phyloP scores from a whole-genome alignment of 2,888 invertebrate genomes.

The Tipula vernalis region DNA sequence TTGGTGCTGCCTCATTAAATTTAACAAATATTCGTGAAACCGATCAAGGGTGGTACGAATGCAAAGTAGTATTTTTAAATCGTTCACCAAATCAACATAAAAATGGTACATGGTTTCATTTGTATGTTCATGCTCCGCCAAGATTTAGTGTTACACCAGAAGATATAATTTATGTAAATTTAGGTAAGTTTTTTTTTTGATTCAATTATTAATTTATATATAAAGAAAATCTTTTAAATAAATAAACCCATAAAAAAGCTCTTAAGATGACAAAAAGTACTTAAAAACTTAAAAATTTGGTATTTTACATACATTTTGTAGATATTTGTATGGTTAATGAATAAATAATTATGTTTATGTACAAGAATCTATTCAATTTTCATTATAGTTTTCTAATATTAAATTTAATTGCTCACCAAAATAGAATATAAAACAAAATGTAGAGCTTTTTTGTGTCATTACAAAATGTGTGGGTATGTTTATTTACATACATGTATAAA shows the following conservation, averaged over 20 bases:
- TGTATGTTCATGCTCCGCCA: slow-evolving; percentile 94
- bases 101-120: slow-evolving; percentile 96
- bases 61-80: slow-evolving; percentile 89
- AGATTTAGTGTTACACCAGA: slow-evolving; percentile 91
- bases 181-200: slow-evolving; percentile 39
- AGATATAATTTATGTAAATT: slow-evolving; percentile 91
- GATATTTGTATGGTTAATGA: neutral
- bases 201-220: neutral
- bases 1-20: slow-evolving; percentile 88
- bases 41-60: slow-evolving; percentile 96
- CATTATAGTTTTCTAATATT: neutral
- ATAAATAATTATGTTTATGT: neutral
- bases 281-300: neutral
- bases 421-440: neutral
- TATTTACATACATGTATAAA: neutral
- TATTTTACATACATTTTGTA: neutral
- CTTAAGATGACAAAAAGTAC: neutral
- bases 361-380: neutral
- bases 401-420: neutral
- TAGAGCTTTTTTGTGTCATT: neutral
- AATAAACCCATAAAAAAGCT: neutral
- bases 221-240: neutral
- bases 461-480: neutral
- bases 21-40: slow-evolving; percentile 85
- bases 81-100: slow-evolving; percentile 83